These are phyloP conservation scores for Callitettix versicolor DNA, from an alignment of 1,140 invertebrate genomes.

Conservation along the genomic window DNA sequence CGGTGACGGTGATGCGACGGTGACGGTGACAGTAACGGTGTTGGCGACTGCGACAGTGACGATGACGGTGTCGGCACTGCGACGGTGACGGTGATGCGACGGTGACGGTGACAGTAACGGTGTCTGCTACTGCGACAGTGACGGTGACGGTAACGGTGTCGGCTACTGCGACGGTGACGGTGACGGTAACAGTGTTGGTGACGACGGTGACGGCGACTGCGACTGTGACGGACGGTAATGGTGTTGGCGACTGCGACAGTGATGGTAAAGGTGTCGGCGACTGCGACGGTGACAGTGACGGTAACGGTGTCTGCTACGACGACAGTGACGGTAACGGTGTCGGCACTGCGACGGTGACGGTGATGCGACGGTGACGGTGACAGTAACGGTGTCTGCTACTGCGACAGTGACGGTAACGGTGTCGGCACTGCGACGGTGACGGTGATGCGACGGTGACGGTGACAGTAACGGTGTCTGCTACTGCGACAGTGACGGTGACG, in stretches of 20 bases:
- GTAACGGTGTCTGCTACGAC: not conserved
- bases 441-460: not conserved
- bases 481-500: not conserved
- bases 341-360: not conserved
- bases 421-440: not conserved
- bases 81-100: not conserved
- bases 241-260: not conserved
- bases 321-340: not conserved
- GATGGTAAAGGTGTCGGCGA: not conserved
- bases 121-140: not conserved
- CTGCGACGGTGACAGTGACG: not conserved
- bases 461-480: not conserved
- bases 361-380: not conserved
- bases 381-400: not conserved
- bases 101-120: not conserved
- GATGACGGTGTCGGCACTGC: not conserved
- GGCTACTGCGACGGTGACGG: not conserved
- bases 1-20: not conserved
- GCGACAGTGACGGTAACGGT: not conserved
- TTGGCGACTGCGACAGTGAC: not conserved
- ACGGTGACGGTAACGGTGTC: not conserved
- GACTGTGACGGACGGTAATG: not conserved
- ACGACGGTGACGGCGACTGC: not conserved
- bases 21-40: not conserved
- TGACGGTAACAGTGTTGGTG: not conserved